Base-by-base conservation (phyloP, 37 sponge, comb jelly and placozoan species). In the Beroe forskalii region DNA sequence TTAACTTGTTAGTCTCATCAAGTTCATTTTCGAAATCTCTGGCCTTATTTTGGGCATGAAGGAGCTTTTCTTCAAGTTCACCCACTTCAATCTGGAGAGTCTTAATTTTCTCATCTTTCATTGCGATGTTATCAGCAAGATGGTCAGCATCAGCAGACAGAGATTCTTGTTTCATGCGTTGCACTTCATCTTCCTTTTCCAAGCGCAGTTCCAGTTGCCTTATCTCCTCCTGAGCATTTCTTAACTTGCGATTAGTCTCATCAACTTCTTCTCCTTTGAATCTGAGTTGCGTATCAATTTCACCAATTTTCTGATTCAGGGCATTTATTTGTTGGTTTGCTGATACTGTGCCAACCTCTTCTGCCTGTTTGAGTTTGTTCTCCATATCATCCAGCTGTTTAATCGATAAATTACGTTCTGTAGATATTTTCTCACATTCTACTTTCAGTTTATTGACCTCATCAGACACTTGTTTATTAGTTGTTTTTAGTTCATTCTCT, bases 331-430 rank as follows among this genome's bases (percentile, higher is more conserved):
- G 86, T 30, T 80, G 38, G 42, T 80, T 80, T n/a, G 86, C 86
- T 24, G 86, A 80, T n/a, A 37, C 86, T 20, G 86, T 80, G 1
- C 86, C 86, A 42, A 80, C 35, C 55, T 80, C 86, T 42, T 80
- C 86, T 23, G 86, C 86, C 55, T 42, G 43, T 25, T 44, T 80
- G 30, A 80, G 48, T 24, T 80, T 80, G 30, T 38, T 38, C 28
- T 80, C 86, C 86, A 80, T 80, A 33, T 80, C 86, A 8, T n/a
- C 25, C 25, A 80, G 86, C 86, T 80, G 37, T 1, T 80, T 80
- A 2, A 22, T 12, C 43, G 17, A 6, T 1, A 80, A 33, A 22
- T 80, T 48, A 1, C 86, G 24, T 25, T 80, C 86, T 6, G 86
- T 80, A 24, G 40, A 22, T n/a, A 23, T 80, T 27, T 44, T 41